Base-by-base conservation (phyloP, 2,797 vertebrate species). In the Notolabrus celidotus region DNA sequence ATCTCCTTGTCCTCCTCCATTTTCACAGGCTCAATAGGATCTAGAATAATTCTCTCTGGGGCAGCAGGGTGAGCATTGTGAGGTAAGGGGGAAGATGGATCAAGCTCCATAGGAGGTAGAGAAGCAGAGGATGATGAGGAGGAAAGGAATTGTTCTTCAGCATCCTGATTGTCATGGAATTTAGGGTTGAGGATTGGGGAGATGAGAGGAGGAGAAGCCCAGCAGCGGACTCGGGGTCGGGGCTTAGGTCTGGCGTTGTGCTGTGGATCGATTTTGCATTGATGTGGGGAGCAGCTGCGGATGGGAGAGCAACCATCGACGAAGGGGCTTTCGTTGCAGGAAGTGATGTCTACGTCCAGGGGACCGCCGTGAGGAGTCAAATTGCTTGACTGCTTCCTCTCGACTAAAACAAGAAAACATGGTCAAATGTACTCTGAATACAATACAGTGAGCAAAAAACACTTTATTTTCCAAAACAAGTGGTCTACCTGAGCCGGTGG, bases 271-370 rank as follows among this genome's bases (percentile, higher is more conserved):
- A 10, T 74, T 53, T 77, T 67, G 54, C 72, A 56, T 4, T 74
- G 81, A 36, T 93, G 78, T 11, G 95, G 95, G 55, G 96, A 97
- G 63, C 91, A 95, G 60, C 92, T 97, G 62, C 92, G 96, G 74
- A 99, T 97, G 17, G 98, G 97, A 71, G 98, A 99, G 85, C 96
- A 98, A 22, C 97, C 97, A 77, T 98, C 97, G 25, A 97, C 94
- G 4, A 94, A 97, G 2, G 97, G 96, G 87, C 96, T 97, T 89
- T 90, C 90, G 10, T 89, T 88, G 34, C 92, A 88, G 3, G 92
- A 73, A 56, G 90, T 87, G 42, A 91, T 68, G 25, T 93, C 91
- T 17, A 66, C n/a, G 7, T 91, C 92, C 23, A 89, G 78, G 19
- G 86, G 86, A 91, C 91, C 86, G 36, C 89, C 73, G 10, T 93